Conservation (phyloP, 2,888 invertebrate genomes). For the Myathropa florea region DNA sequence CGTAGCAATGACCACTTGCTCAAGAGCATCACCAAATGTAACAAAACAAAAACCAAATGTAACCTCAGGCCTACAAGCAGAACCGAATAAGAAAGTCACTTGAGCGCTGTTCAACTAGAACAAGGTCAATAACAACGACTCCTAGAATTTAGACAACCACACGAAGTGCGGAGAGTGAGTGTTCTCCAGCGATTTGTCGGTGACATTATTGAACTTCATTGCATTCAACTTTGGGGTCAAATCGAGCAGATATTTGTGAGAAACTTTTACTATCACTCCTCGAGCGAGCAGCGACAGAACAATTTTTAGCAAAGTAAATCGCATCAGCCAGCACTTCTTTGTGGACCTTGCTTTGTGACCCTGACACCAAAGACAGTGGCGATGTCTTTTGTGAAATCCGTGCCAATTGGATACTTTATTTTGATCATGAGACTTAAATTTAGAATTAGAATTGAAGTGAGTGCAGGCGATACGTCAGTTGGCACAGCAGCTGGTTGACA, state of each 20-base stretch:
- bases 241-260: not conserved
- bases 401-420: conserved; percentile 41
- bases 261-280: conserved; percentile 20
- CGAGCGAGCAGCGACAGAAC: not conserved
- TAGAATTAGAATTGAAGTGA: conserved; percentile 39
- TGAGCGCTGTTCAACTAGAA: conserved; percentile 42
- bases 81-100: conserved; percentile 39
- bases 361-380: conserved; percentile 26
- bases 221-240: not conserved
- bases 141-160: not conserved
- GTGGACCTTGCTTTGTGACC: conserved; percentile 13
- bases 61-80: conserved; percentile 7
- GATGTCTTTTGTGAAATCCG: conserved; percentile 21
- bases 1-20: not conserved
- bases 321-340: not conserved
- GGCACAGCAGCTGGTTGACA: not conserved
- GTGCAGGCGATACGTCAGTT: not conserved
- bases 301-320: conserved; percentile 8
- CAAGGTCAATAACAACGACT: conserved; percentile 51
- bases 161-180: not conserved
- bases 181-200: not conserved
- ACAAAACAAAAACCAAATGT: conserved; percentile 29
- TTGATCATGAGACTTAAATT: conserved; percentile 56
- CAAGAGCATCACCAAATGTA: conserved; percentile 45
- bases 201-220: not conserved